Evolutionary conservation across 2,113 vertebrate species (phyloP).

Genomic region (Chitala chitala): DNA sequence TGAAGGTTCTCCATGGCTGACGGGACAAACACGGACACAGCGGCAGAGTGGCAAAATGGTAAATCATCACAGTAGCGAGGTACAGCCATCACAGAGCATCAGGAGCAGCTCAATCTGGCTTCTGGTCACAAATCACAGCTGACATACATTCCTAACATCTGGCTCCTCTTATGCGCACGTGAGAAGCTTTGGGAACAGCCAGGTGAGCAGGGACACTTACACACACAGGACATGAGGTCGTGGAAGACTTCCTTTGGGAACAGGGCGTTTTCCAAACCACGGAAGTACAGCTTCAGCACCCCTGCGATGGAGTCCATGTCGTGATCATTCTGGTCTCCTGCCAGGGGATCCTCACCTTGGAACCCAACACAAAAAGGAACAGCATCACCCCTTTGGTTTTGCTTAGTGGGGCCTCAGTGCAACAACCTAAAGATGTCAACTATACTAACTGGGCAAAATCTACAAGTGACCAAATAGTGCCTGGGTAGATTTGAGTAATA

Average conservation of each 20-base stretch:
- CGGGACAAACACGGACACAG: constrained; percentile 14
- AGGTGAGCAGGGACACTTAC: constrained; percentile 63
- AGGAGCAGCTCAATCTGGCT: too few species aligned
- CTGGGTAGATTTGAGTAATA: too few species aligned
- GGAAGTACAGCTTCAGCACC: constrained; percentile 93
- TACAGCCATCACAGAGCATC: too few species aligned
- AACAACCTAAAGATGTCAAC: neutral
- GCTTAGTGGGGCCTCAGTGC: neutral
- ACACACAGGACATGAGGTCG: constrained; percentile 91
- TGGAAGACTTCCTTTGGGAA: constrained; percentile 98
- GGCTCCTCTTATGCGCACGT: too few species aligned
- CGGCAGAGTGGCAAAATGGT: neutral
- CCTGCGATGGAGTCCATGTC: constrained; percentile 98
- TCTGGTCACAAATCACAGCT: neutral
- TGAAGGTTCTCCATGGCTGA: constrained; percentile 92
- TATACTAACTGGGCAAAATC: too few species aligned
- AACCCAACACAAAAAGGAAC: neutral
- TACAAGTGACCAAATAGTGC: too few species aligned
- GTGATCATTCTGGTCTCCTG: constrained; percentile 95
- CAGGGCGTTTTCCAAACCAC: constrained; percentile 86
- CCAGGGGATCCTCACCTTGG: constrained; percentile 88
- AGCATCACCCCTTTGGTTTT: neutral
- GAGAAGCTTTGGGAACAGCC: neutral
- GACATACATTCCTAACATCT: too few species aligned
- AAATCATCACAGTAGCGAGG: too few species aligned